Conservation (phyloP, 2,797 vertebrate species). For the Typhlichthys subterraneus region DNA sequence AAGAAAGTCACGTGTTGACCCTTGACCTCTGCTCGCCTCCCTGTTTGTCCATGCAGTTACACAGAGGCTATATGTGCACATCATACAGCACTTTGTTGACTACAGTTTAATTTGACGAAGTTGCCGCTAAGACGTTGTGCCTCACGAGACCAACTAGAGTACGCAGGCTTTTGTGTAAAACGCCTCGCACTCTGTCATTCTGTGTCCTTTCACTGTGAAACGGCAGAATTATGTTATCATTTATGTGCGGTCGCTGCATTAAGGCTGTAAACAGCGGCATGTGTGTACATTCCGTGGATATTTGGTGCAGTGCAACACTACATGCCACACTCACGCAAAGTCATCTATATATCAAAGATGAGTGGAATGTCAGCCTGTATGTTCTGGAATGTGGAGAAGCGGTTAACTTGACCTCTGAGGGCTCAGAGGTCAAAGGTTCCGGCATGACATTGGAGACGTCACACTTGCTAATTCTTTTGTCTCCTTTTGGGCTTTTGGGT, state of each 20-base stretch:
- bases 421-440: slow-evolving; percentile 6
- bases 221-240: slow-evolving; percentile 8
- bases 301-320: slow-evolving; percentile 41
- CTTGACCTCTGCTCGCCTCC: no score
- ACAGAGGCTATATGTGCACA: no score
- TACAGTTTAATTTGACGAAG: no score
- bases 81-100: no score
- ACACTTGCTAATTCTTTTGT: slow-evolving; percentile 11
- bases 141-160: no score
- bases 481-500: slow-evolving; percentile 3
- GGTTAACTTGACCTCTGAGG: slow-evolving; percentile 28
- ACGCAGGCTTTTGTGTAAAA: no score
- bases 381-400: slow-evolving; percentile 52
- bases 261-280: slow-evolving; percentile 45
- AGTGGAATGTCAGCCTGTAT: slow-evolving; percentile 56
- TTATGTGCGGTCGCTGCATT: slow-evolving; percentile 8
- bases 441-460: slow-evolving; percentile 5
- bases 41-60: no score
- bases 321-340: slow-evolving; percentile 31
- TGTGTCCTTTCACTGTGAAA: no score
- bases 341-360: slow-evolving; percentile 60
- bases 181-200: no score
- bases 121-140: no score
- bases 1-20: no score
- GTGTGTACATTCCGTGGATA: slow-evolving; percentile 28